Percentiles rank a stretch among this genome's conserved stretches.
These are phyloP conservation scores for Drosophila persimilis DNA, from an alignment of 1,140 invertebrate genomes.

Conservation along the genomic window DNA sequence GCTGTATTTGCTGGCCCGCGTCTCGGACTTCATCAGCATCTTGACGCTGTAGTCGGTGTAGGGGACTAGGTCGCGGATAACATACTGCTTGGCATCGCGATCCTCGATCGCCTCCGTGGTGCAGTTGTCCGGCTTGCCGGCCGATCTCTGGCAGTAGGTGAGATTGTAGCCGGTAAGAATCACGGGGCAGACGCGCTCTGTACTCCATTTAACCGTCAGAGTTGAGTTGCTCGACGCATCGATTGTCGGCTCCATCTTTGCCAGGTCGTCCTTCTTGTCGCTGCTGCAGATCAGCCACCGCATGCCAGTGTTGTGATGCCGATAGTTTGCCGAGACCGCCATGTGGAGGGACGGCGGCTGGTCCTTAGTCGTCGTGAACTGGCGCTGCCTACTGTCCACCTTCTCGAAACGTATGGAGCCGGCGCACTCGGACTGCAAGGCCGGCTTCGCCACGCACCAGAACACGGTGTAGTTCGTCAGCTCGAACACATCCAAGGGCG, in stretches of 20 bases:
- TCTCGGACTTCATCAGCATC: slow-evolving; percentile 67
- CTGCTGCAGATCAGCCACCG: slow-evolving; percentile 70
- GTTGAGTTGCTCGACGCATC: slow-evolving; percentile 42
- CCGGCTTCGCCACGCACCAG: slow-evolving; percentile 69
- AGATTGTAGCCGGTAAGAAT: slow-evolving; percentile 71
- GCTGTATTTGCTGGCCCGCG: slow-evolving; percentile 65
- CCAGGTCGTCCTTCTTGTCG: slow-evolving; percentile 66
- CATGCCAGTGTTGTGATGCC: slow-evolving; percentile 65
- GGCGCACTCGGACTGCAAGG: slow-evolving; percentile 58
- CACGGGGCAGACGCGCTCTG: slow-evolving; percentile 61
- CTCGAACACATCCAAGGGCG: slow-evolving; percentile 43
- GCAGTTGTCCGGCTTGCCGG: slow-evolving; percentile 59
- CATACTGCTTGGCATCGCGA: slow-evolving; percentile 41
- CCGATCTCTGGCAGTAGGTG: slow-evolving; percentile 67
- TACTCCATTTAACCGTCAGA: slow-evolving; percentile 67
- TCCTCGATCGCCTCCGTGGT: slow-evolving; percentile 53
- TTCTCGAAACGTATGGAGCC: slow-evolving; percentile 66
- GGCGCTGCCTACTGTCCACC: slow-evolving; percentile 30
- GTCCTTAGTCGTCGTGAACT: slow-evolving; percentile 49
- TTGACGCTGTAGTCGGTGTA: slow-evolving; percentile 66
- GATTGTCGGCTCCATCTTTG: slow-evolving; percentile 70
- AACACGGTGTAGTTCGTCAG: slow-evolving; percentile 73
- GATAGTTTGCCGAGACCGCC: slow-evolving; percentile 75
- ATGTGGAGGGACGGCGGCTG: slow-evolving; percentile 53
- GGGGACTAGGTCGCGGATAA: slow-evolving; percentile 56